Percentiles rank a stretch among this genome's conserved stretches.
phyloP scores from a whole-genome alignment of 2,113 vertebrate species.

The Tragulus kanchil region DNA sequence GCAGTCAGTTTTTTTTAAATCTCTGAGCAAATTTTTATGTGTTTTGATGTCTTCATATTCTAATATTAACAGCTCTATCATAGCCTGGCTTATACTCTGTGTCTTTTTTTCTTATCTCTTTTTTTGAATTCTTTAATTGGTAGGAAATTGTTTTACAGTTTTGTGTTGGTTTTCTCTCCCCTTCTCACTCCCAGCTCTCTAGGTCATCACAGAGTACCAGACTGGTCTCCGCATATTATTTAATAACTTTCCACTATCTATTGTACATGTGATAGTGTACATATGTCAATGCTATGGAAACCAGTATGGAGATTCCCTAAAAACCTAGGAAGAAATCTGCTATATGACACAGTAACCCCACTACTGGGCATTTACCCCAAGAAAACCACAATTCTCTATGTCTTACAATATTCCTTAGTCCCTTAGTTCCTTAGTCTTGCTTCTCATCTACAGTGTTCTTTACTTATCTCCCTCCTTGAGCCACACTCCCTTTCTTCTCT shows the following conservation, averaged over 20 bases:
- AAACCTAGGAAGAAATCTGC: neutral
- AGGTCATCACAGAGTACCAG: neutral
- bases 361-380: neutral
- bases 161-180: neutral
- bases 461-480: neutral
- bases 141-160: neutral
- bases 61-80: neutral
- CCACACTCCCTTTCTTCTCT: neutral
- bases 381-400: neutral
- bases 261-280: neutral
- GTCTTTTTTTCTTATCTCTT: neutral
- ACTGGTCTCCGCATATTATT: neutral
- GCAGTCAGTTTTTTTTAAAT: neutral
- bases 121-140: neutral
- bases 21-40: neutral
- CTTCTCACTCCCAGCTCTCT: neutral
- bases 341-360: neutral
- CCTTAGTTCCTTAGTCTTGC: neutral
- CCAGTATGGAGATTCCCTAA: neutral
- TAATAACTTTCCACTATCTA: neutral
- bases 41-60: neutral
- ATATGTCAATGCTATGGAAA: neutral
- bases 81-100: neutral
- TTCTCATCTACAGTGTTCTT: neutral
- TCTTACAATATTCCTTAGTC: neutral